phyloP scores from a whole-genome alignment of 2,888 invertebrate genomes.

The Xestobium rufovillosum region DNA sequence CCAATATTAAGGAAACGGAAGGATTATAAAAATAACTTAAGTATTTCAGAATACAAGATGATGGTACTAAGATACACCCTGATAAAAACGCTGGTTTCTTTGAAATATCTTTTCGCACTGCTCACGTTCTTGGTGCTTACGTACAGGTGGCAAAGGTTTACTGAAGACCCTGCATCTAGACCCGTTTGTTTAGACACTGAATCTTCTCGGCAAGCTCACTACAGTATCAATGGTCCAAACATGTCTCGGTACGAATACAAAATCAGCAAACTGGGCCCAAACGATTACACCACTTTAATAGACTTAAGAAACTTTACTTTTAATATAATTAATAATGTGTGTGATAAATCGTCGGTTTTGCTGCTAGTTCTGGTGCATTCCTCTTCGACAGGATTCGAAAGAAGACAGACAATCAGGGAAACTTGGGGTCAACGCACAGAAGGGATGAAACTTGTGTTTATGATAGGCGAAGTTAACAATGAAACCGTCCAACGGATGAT shows the following conservation, averaged over 20 bases:
- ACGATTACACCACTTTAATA: conserved; percentile 44
- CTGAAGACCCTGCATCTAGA: too few species aligned
- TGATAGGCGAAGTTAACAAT: conserved; percentile 47
- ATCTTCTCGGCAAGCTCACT: too few species aligned
- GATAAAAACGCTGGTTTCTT: too few species aligned
- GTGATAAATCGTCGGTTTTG: conserved; percentile 39
- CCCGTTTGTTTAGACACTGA: too few species aligned
- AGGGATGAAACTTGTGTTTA: conserved; percentile 55
- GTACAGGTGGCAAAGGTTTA: too few species aligned
- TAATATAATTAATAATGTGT: conserved; percentile 45
- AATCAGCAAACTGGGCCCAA: conserved; percentile 28
- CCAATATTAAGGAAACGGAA: too few species aligned
- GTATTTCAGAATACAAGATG: too few species aligned
- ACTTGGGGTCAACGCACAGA: conserved; percentile 60
- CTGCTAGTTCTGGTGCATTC: conserved; percentile 62
- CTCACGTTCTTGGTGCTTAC: too few species aligned
- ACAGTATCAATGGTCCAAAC: too few species aligned
- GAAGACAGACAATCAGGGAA: conserved; percentile 59
- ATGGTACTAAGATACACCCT: too few species aligned
- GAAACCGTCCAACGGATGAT: conserved; percentile 36
- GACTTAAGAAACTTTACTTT: conserved; percentile 57
- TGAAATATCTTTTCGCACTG: too few species aligned
- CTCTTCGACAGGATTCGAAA: conserved; percentile 56
- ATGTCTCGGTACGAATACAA: conserved; percentile 19
- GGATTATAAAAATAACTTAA: too few species aligned